phyloP scores from a whole-genome alignment of 1,140 invertebrate genomes.

The Drosophila santomea region DNA sequence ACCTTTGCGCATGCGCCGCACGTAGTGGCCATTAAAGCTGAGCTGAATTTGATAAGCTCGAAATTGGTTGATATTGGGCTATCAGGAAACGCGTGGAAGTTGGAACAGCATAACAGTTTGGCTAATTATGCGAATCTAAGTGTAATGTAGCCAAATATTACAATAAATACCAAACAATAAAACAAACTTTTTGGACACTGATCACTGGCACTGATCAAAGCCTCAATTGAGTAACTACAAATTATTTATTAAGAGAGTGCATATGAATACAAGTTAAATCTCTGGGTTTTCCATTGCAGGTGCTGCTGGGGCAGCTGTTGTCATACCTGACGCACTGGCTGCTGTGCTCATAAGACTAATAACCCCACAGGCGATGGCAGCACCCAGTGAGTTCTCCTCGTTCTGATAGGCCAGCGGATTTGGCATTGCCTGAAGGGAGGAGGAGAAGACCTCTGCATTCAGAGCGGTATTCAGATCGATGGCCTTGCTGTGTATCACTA shows the following conservation, averaged over 20 bases:
- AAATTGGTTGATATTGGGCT: conserved; percentile 9
- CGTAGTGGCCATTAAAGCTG: conserved; percentile 62
- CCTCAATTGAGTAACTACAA: background rate
- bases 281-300: conserved; percentile 17
- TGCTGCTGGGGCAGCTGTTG: background rate
- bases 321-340: conserved; percentile 9
- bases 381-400: conserved; percentile 79
- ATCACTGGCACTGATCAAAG: background rate
- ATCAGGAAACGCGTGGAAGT: conserved; percentile 12
- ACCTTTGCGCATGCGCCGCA: conserved; percentile 57
- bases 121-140: background rate
- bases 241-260: conserved; percentile 17
- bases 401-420: conserved; percentile 75
- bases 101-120: conserved; percentile 24
- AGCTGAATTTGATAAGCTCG: conserved; percentile 61
- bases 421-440: conserved; percentile 60
- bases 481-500: conserved; percentile 82
- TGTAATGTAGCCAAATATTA: background rate
- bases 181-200: background rate
- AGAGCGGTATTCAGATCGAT: conserved; percentile 78
- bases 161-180: background rate
- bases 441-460: conserved; percentile 81
- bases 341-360: conserved; percentile 79
- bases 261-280: conserved; percentile 14
- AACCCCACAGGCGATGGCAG: conserved; percentile 73